These are phyloP conservation scores for Lytechinus variegatus DNA, from an alignment of 35 echinoderm and acorn worm genomes.

Conservation along the genomic window DNA sequence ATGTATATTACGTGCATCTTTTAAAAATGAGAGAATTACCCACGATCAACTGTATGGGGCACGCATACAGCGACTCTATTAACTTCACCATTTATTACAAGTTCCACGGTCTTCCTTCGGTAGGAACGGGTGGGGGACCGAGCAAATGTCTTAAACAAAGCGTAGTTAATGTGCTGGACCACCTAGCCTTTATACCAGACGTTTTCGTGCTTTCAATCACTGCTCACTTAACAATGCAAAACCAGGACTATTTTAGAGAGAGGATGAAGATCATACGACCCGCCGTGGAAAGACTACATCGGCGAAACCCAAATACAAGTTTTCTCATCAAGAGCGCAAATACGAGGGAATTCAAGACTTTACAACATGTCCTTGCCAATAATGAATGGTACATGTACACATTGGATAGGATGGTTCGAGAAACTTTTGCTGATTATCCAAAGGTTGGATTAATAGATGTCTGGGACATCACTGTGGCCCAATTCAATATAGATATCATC, in stretches of 20 bases:
- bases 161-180: not conserved
- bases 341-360: not conserved
- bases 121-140: not conserved
- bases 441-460: not conserved
- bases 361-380: not conserved
- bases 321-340: constrained; percentile 12
- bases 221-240: not conserved
- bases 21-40: not conserved
- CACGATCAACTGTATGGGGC: not conserved
- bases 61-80: not conserved
- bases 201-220: not conserved
- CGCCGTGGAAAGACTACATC: constrained; percentile 29
- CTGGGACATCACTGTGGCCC: constrained; percentile 40
- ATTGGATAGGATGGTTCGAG: not conserved
- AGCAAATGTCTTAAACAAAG: not conserved
- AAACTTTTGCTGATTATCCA: not conserved
- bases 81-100: constrained; percentile 46
- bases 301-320: not conserved
- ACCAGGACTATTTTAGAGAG: not conserved
- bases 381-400: constrained; percentile 36
- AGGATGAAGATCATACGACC: not conserved
- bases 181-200: not conserved
- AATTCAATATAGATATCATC: not conserved
- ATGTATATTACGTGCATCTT: not conserved
- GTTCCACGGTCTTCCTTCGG: constrained; percentile 53